phyloP scores from a whole-genome alignment of 92 coral and sea anemone species.

The Palythoa grandiflora region DNA sequence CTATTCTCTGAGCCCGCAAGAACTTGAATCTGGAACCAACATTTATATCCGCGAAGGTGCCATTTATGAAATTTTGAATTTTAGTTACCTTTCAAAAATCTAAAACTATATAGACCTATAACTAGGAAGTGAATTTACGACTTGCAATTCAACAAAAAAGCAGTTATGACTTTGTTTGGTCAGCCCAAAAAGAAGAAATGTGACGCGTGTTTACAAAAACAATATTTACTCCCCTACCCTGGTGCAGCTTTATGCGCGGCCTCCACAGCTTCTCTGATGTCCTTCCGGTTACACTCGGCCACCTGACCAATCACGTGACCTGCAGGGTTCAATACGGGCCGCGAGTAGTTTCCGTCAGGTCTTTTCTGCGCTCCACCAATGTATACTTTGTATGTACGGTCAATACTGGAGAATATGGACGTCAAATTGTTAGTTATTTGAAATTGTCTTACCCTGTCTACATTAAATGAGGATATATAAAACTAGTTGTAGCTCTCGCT shows the following conservation, averaged over 20 bases:
- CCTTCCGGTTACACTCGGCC: conserved; percentile 97
- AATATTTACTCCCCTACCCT: conserved; percentile 61
- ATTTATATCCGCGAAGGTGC: too few relatives aligned
- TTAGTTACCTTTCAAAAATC: too few relatives aligned
- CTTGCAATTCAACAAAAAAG: too few relatives aligned
- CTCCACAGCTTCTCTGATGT: conserved; percentile 97
- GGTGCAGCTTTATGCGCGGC: conserved; percentile 98
- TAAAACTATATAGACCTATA: too few relatives aligned
- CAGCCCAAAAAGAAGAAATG: not conserved
- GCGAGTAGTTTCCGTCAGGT: conserved; percentile 94
- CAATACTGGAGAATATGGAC: conserved; percentile 69
- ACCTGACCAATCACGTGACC: conserved; percentile 95
- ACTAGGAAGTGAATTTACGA: too few relatives aligned
- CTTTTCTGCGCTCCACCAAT: conserved; percentile 98
- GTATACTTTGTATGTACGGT: conserved; percentile 95
- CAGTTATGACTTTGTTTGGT: too few relatives aligned
- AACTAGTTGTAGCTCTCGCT: not conserved
- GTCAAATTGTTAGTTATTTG: not conserved
- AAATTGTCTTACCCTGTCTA: too few relatives aligned
- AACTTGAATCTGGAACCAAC: too few relatives aligned
- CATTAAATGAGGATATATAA: not conserved
- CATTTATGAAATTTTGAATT: too few relatives aligned
- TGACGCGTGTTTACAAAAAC: not conserved
- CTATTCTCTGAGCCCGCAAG: too few relatives aligned
- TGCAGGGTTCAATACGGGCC: conserved; percentile 79